phyloP scores from a whole-genome alignment of 2,113 vertebrate species.

The Syngnathus typhle region DNA sequence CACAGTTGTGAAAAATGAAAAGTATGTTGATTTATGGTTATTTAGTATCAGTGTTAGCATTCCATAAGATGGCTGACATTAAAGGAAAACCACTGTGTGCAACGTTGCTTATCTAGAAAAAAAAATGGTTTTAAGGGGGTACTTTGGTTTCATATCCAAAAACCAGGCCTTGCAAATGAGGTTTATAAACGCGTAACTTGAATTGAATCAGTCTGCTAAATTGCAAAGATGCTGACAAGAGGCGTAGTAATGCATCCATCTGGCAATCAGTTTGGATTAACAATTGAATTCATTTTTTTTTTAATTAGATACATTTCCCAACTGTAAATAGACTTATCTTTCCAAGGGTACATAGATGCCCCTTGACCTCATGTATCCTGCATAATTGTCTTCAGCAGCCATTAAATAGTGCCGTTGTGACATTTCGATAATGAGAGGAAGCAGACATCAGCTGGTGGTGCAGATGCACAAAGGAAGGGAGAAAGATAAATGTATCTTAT shows the following conservation, averaged over 20 bases:
- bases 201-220: neutral
- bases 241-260: no score
- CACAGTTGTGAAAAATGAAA: neutral
- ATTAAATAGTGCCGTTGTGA: constrained; percentile 11
- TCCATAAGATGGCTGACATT: neutral
- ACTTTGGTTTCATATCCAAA: neutral
- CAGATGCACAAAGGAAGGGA: constrained; percentile 39
- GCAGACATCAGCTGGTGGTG: constrained; percentile 37
- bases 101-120: neutral
- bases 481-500: constrained; percentile 18
- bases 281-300: no score
- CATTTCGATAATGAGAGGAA: constrained; percentile 45
- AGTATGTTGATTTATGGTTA: neutral
- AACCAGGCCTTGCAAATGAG: neutral
- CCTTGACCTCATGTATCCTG: constrained; percentile 6
- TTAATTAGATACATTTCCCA: neutral
- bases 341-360: constrained; percentile 20
- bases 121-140: neutral
- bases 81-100: no score
- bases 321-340: constrained; percentile 15
- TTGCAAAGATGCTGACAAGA: neutral
- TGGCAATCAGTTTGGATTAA: no score
- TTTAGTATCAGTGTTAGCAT: neutral
- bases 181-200: neutral
- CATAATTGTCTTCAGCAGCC: constrained; percentile 20